phyloP scores from a whole-genome alignment of 2,888 invertebrate species.

The Netelia fuscicornis region DNA sequence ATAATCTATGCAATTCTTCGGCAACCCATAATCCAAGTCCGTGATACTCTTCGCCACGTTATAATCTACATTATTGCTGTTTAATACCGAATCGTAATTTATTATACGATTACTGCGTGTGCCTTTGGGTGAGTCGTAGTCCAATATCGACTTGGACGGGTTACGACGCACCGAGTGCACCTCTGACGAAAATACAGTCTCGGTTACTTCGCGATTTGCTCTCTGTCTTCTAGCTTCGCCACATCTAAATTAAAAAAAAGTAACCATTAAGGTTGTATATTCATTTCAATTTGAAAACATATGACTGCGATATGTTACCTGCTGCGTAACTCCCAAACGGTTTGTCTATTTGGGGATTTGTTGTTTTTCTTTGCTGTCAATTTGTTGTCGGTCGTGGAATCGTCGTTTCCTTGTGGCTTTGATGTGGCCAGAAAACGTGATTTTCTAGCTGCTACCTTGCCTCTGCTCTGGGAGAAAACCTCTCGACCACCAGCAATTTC shows the following conservation, averaged over 20 bases:
- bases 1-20: constrained; percentile 83
- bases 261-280: constrained; percentile 10
- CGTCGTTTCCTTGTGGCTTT: constrained; percentile 83
- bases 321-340: constrained; percentile 87
- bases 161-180: constrained; percentile 87
- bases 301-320: constrained; percentile 78
- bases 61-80: constrained; percentile 84
- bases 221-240: constrained; percentile 84
- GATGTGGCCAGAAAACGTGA: constrained; percentile 86
- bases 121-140: constrained; percentile 82
- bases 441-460: constrained; percentile 90
- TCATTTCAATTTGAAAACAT: constrained; percentile 73
- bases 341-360: constrained; percentile 86
- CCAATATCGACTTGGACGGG: constrained; percentile 81
- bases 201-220: constrained; percentile 86
- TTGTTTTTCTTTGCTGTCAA: constrained; percentile 84
- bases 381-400: constrained; percentile 83
- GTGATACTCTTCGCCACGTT: constrained; percentile 82
- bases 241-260: constrained; percentile 78
- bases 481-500: constrained; percentile 94
- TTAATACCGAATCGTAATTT: constrained; percentile 83
- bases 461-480: constrained; percentile 93
- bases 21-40: constrained; percentile 83
- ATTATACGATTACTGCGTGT: constrained; percentile 79
- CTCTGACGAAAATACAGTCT: constrained; percentile 88